Base-by-base conservation (phyloP, 2,888 invertebrate genomes). In the Eretmocerus hayati region DNA sequence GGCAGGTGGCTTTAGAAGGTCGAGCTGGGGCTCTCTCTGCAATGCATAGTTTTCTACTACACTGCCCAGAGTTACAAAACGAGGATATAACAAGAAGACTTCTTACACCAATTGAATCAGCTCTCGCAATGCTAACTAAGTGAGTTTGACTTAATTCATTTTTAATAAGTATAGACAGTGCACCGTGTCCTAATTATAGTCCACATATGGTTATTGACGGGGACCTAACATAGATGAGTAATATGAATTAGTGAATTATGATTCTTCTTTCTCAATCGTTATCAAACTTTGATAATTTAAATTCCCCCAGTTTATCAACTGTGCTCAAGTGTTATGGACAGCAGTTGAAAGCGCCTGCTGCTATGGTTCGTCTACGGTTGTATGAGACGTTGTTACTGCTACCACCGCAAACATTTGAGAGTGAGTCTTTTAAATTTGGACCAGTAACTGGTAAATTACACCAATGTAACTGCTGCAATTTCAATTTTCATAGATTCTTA, bases 1-100 rank as follows among this genome's bases (percentile, higher is more conserved):
- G 97, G 97, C 92, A 93, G 78, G 89, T 97, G 35, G 95, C 96
- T 0, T 74, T 99, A 46, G 96, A 97, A 74, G 94, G 94, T 3
- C 80, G 97, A 36, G 93, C 96, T 4, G 97, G 97, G 1, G 97
- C 97, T 2, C 74, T 99, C 11, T 92, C 94, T 36, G 93, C 96
- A 0, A 87, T 99, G 81, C 87, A 93, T 66, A 94, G 94, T 70
- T 86, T 99, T 67, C 74, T 97, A 35, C 77, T 86, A 26, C 87
- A 95, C 71, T 96, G 94, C 62, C 87, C 90, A 0, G 91, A 95
- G 57, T 74, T 97, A 51, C 81, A 92, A 2, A 90, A 86, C 49
- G 95, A 95, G 54, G 96, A 97, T 61, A 90, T 95, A 50, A 87
- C 89, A 2, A 80, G 91, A 40, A 80, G 94, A 64, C 75, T 97